Conservation (phyloP, 2,888 invertebrate species). For the Phaedon cochleariae region DNA sequence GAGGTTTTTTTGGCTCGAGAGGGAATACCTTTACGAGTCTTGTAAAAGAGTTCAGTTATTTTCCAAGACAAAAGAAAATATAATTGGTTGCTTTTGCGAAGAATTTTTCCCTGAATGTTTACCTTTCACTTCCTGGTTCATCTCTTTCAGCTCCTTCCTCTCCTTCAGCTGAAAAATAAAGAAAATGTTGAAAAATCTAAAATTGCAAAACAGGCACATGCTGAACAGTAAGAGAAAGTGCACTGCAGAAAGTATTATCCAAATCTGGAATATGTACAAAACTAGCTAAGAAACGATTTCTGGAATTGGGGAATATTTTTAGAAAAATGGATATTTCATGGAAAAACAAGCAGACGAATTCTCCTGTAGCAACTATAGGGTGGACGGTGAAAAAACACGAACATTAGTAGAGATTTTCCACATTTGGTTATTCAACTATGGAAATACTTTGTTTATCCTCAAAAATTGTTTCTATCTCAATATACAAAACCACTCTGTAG, state of each 20-base stretch:
- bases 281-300: constrained; percentile 21
- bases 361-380: not conserved
- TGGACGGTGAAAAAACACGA: too few species aligned
- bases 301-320: too few species aligned
- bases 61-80: too few species aligned
- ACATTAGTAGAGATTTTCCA: too few species aligned
- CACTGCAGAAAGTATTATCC: constrained; percentile 38
- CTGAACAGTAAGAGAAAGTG: constrained; percentile 37
- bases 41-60: too few species aligned
- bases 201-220: constrained; percentile 33
- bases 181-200: constrained; percentile 29
- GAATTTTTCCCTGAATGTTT: too few species aligned
- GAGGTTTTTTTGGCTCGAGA: too few species aligned
- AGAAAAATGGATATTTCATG: too few species aligned
- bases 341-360: not conserved
- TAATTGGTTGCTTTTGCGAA: too few species aligned
- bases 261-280: constrained; percentile 42
- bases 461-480: not conserved
- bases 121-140: constrained; percentile 39
- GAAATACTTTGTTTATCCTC: too few species aligned
- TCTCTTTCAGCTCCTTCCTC: constrained; percentile 49
- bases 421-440: too few species aligned
- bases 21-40: too few species aligned
- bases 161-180: constrained; percentile 53
- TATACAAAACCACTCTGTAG: not conserved